Evolutionary conservation across 2,888 invertebrate species (phyloP).

Genomic region (Sarcophaga caerulescens): DNA sequence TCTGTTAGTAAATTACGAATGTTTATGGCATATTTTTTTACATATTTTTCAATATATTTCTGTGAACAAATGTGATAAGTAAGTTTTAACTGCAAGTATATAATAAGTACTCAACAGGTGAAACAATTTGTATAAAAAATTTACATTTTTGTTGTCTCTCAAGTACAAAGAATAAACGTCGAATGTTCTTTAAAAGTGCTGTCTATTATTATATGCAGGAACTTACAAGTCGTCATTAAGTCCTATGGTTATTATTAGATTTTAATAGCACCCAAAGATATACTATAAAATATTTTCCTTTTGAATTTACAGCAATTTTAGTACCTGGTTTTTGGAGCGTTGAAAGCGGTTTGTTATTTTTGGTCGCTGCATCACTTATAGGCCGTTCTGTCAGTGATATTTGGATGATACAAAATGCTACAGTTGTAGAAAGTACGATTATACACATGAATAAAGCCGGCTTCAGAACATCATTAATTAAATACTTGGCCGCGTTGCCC

Average conservation of each 20-base stretch:
- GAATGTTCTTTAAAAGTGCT: too few species aligned
- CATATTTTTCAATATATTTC: not conserved
- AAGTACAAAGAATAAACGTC: too few species aligned
- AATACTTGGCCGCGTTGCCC: slow-evolving; percentile 93
- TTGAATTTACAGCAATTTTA: slow-evolving; percentile 83
- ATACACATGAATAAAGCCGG: slow-evolving; percentile 91
- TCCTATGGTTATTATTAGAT: too few species aligned
- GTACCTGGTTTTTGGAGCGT: slow-evolving; percentile 90
- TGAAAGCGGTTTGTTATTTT: slow-evolving; percentile 87
- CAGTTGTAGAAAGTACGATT: slow-evolving; percentile 96
- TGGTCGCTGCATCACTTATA: slow-evolving; percentile 91
- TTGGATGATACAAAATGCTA: slow-evolving; percentile 98
- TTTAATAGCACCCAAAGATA: too few species aligned
- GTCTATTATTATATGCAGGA: too few species aligned
- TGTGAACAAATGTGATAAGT: too few species aligned
- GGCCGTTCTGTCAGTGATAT: slow-evolving; percentile 96
- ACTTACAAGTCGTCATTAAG: too few species aligned
- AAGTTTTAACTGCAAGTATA: too few species aligned
- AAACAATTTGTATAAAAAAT: too few species aligned
- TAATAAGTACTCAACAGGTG: too few species aligned
- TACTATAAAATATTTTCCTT: not conserved
- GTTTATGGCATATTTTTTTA: too few species aligned
- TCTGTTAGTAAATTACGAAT: not conserved
- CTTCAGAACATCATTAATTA: slow-evolving; percentile 88
- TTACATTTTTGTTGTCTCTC: too few species aligned